Evolutionary conservation across 2,888 invertebrate species (phyloP).

Genomic region (Onthophagus sagittarius): DNA sequence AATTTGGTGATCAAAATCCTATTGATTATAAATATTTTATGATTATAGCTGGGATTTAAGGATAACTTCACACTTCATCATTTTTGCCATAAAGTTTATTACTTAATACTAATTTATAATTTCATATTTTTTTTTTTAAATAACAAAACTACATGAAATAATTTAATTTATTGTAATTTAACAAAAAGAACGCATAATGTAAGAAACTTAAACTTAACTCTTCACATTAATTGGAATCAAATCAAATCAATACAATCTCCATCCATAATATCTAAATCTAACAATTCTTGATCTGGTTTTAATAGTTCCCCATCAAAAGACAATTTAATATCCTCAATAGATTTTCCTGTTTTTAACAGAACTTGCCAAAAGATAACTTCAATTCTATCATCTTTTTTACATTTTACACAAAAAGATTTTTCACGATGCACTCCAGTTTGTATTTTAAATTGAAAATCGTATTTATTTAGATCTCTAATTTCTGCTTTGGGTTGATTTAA

Average conservation of each 20-base stretch:
- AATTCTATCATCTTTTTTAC: constrained; percentile 19
- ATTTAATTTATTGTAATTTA: too few species aligned
- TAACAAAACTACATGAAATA: too few species aligned
- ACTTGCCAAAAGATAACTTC: constrained; percentile 23
- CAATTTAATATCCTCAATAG: constrained; percentile 19
- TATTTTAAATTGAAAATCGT: constrained; percentile 16
- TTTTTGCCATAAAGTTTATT: too few species aligned
- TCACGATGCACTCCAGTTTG: constrained; percentile 3
- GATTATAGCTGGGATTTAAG: too few species aligned
- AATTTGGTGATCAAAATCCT: too few species aligned
- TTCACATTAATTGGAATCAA: too few species aligned
- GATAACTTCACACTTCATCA: too few species aligned
- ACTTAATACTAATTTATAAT: too few species aligned
- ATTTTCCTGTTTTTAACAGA: constrained; percentile 3
- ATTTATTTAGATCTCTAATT: background rate
- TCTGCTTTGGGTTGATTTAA: background rate
- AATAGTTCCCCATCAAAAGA: constrained; percentile 18
- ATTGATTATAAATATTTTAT: too few species aligned
- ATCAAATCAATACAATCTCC: constrained; percentile 22
- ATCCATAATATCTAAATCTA: constrained; percentile 14
- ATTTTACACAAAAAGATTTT: constrained; percentile 13
- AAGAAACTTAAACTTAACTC: too few species aligned
- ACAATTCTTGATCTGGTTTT: constrained; percentile 13
- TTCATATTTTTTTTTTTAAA: too few species aligned
- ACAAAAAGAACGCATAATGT: too few species aligned